Conservation (phyloP, 35 echinoderm and acorn worm species). For the Strongylocentrotus purpuratus region DNA sequence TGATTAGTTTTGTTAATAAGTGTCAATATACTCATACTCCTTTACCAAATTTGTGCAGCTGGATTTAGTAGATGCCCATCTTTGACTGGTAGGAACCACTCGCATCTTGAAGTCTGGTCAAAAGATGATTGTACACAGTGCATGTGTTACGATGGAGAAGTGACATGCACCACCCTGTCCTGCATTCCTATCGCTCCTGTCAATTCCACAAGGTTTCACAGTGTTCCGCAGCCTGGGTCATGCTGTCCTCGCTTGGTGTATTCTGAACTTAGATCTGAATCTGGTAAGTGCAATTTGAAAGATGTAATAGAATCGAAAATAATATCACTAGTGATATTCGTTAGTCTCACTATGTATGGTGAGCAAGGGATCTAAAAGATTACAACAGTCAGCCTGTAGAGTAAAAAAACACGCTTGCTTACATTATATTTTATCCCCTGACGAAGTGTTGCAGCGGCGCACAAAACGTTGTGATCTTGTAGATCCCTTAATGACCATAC, state of each 20-base stretch:
- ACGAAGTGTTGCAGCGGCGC: too few relatives aligned
- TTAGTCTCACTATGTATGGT: too few relatives aligned
- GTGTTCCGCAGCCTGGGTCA: slow-evolving; percentile 15
- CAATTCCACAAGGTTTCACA: slow-evolving; percentile 13
- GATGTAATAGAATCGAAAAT: too few relatives aligned
- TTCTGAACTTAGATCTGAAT: neutral
- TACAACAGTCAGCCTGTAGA: too few relatives aligned
- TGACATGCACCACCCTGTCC: neutral
- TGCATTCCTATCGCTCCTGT: neutral
- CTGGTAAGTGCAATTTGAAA: neutral
- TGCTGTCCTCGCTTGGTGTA: slow-evolving; percentile 59
- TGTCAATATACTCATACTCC: too few relatives aligned
- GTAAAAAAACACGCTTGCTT: too few relatives aligned
- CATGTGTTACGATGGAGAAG: slow-evolving; percentile 44
- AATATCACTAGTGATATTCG: too few relatives aligned
- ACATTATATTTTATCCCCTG: too few relatives aligned
- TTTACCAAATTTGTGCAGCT: neutral
- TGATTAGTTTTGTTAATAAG: neutral
- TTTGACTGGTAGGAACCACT: slow-evolving; percentile 9
- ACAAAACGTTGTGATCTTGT: too few relatives aligned
- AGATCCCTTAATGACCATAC: too few relatives aligned
- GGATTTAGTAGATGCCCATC: neutral
- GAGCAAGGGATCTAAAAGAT: too few relatives aligned
- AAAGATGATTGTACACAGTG: slow-evolving; percentile 45
- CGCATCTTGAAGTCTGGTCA: slow-evolving; percentile 39